These are phyloP conservation scores for Peucedramus taeniatus DNA, from an alignment of 2,113 vertebrate species.

Conservation along the genomic window DNA sequence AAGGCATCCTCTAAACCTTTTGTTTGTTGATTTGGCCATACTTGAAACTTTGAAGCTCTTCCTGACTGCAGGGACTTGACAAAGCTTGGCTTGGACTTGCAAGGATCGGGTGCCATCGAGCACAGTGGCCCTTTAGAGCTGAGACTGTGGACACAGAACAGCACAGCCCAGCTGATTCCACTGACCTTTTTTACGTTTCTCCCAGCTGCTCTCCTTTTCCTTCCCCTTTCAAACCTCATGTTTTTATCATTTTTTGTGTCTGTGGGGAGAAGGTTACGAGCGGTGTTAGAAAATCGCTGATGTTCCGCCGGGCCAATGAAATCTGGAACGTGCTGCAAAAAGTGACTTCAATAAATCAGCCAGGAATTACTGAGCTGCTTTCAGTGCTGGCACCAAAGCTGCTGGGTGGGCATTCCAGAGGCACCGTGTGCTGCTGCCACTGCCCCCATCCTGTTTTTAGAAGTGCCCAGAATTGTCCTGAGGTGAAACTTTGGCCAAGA, in stretches of 20 bases:
- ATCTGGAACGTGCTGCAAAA: not conserved
- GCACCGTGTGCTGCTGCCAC: not conserved
- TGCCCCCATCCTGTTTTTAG: not conserved
- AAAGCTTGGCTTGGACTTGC: not conserved
- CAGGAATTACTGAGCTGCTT: not conserved
- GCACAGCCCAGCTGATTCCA: not conserved
- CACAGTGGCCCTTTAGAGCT: not conserved
- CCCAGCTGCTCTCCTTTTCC: not conserved
- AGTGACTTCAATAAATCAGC: not conserved
- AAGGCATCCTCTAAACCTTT: not conserved
- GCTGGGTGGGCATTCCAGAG: not conserved
- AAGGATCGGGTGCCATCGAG: fast-evolving
- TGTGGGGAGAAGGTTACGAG: not conserved
- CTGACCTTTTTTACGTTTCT: not conserved
- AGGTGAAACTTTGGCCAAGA: not conserved
- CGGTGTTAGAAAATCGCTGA: not conserved
- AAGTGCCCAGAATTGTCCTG: not conserved
- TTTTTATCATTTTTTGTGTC: not conserved
- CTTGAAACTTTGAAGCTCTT: not conserved
- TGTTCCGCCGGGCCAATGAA: not conserved
- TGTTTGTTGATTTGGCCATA: not conserved
- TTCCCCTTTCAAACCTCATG: not conserved
- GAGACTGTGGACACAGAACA: not conserved
- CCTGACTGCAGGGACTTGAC: not conserved
- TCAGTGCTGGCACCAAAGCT: not conserved